A percentile compares a stretch with the other conserved stretches of the same genome.
These are phyloP conservation scores for Microctonus aethiopoides DNA, from an alignment of 2,888 invertebrate genomes.

Conservation along the genomic window DNA sequence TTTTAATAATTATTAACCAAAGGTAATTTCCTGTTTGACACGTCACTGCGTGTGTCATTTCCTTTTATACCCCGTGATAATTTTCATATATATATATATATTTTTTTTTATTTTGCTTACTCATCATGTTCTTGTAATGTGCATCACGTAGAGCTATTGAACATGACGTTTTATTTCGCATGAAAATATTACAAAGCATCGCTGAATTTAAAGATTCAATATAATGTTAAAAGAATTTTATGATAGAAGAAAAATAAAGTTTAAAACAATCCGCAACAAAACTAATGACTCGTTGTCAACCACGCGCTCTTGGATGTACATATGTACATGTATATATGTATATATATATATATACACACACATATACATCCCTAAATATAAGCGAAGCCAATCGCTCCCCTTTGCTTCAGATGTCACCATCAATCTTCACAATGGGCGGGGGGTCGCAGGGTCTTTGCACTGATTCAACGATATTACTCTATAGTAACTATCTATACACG, in stretches of 20 bases:
- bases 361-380: not conserved
- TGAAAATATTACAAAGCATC: too few species aligned
- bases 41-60: conserved; percentile 23
- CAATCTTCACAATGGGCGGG: conserved; percentile 40
- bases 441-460: conserved; percentile 10
- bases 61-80: not conserved
- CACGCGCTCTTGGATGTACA: not conserved
- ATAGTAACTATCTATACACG: conserved; percentile 13
- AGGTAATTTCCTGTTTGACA: conserved; percentile 20
- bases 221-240: too few species aligned
- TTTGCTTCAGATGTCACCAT: conserved; percentile 40
- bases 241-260: not conserved
- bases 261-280: not conserved
- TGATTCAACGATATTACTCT: conserved; percentile 35
- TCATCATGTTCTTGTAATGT: conserved; percentile 12
- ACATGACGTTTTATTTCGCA: too few species aligned
- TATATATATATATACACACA: not conserved
- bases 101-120: conserved; percentile 14
- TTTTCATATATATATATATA: conserved; percentile 1
- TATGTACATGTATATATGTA: not conserved
- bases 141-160: too few species aligned
- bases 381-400: conserved; percentile 22
- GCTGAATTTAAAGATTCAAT: too few species aligned
- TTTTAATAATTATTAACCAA: not conserved
- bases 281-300: conserved; percentile 12